Conservation (phyloP, 2,113 vertebrate species). For the Malurus elegans region DNA sequence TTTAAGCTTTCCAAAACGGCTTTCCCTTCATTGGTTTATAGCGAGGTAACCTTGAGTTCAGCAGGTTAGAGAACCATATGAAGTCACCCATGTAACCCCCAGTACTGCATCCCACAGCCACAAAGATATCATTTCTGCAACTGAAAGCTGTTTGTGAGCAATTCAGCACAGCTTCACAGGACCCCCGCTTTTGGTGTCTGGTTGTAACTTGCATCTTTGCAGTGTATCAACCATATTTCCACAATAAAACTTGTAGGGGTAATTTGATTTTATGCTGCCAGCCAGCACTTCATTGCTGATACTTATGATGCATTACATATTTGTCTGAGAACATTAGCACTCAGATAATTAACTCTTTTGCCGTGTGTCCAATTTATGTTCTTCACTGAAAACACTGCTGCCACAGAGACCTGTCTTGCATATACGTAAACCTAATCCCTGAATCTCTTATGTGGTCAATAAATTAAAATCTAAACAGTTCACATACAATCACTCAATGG, state of each 20-base stretch:
- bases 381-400: constrained; percentile 20
- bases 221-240: not conserved
- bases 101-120: not conserved
- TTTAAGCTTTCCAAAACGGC: constrained; percentile 7
- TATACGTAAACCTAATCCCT: constrained; percentile 24
- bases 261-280: constrained; percentile 51
- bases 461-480: constrained; percentile 51
- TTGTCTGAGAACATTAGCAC: constrained; percentile 49
- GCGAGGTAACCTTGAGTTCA: not conserved
- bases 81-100: not conserved
- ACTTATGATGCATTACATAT: constrained; percentile 31
- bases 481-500: not conserved
- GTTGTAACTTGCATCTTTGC: not conserved
- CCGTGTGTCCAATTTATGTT: not conserved
- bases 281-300: constrained; percentile 24
- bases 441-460: constrained; percentile 29
- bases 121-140: not conserved
- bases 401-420: not conserved
- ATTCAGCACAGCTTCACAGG: not conserved
- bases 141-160: not conserved
- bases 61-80: not conserved
- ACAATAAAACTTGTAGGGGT: constrained; percentile 47
- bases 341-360: constrained; percentile 56
- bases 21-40: not conserved
- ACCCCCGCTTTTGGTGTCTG: not conserved